Evolutionary conservation across 2,113 vertebrate species (phyloP), one percentile per base, ranked within the genome.

Genomic region (Peromyscus leucopus): DNA sequence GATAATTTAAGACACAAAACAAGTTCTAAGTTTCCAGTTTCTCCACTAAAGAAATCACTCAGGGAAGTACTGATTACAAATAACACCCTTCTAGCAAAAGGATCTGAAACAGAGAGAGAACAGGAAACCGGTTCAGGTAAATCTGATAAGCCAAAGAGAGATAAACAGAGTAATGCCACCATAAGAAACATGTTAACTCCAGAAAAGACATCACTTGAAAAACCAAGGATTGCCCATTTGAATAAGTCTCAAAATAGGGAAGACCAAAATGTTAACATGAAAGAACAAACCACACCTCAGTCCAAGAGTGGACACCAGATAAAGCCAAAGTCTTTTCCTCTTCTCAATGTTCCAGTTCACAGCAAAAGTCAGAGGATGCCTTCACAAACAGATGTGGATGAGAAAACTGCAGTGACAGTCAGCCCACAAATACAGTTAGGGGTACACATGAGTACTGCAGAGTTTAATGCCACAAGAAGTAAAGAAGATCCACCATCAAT

Each of bases 311-410:
- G 46, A 13, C 26, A 7, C 1, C 12, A 86, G 42, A 72, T 46
- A 42, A 57, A 76, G 36, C 15, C 19, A 24, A 72, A 74, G 16
- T 67, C 91, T 9, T 15, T 17, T 28, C 3, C 83, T 86, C 93
- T 71, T 83, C 46, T 90, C 11, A 75, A 79, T 48, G 75, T 89
- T 89, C 87, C 72, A 83, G 22, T 94, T 86, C 78, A 67, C 72
- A 61, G 57, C 31, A 86, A 39, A 82, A 93, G 75, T 24, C 93
- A 92, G n/a, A 69, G 39, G n/a, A 76, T 5, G 13, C 31, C 36
- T 0, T 0, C 67, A 8, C 89, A 84, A 88, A 85, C 6, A 84
- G 82, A 78, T 48, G 24, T 59, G 22, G 2, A 11, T 9, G 36
- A 26, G 65, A 76, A 80, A 59, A 80, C 19, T 26, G 10, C 12